Base-by-base conservation (phyloP, 2,113 vertebrate genomes). In the Cisticola juncidis region DNA sequence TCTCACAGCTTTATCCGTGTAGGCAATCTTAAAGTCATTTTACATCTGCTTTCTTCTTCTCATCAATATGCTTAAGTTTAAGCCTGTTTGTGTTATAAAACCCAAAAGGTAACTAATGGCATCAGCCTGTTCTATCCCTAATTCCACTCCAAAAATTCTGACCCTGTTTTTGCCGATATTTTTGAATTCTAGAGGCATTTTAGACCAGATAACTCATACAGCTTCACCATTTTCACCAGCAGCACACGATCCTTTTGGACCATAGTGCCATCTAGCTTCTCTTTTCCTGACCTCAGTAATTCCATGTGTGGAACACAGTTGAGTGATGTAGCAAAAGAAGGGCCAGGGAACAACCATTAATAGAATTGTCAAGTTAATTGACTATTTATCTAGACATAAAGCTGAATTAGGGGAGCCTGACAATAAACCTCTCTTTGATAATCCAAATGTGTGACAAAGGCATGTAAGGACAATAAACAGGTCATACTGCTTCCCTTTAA, bases 231-330 rank as follows among this genome's bases (percentile, higher is more conserved):
- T 40, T 23, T 72, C 61, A 53, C 45, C 51, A 68, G 69, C 60
- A 77, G 81, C 31, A 61, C 62, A 81, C 23, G 31, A 73, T 93
- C 93, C 79, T 82, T 91, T 70, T 97, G 97, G 83, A 88, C 88
- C 56, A 88, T 84, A 97, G 95, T 97, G 96, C 97, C 98, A 97
- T 57, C 96, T 97, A 98, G 97, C 97, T 97, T 95, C 90, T 82
- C 87, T 95, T 92, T 70, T 64, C 68, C 88, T 86, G 88, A 82
- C 79, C 90, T 86, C 89, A 42, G 74, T 57, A 70, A 83, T 42
- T 72, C 54, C 38, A 12, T 3, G 13, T 15, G 45, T 9, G 4
- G 29, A 57, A 73, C 45, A 51, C 19, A 47, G 16, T 1, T 33
- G 9, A 13, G 15, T 19, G 21, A 50, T 6, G 33, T 4, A 65